Evolutionary conservation across 2,888 invertebrate species (phyloP).

Genomic region (Mycalesis mineus): DNA sequence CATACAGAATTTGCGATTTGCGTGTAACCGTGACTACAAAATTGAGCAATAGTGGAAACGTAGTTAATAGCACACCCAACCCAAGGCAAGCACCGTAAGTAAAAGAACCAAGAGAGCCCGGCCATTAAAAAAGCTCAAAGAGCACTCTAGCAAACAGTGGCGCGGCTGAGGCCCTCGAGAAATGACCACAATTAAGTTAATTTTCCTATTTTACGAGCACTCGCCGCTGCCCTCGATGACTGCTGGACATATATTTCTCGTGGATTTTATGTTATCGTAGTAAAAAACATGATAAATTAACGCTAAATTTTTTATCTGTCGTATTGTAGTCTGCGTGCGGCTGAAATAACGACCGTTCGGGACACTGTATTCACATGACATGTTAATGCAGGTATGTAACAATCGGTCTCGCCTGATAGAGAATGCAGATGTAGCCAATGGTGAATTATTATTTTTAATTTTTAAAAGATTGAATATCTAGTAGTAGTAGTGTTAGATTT

Average conservation of each 20-base stretch:
- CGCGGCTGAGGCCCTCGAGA: neutral
- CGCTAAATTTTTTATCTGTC: no score
- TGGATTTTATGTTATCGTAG: neutral
- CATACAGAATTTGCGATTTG: no score
- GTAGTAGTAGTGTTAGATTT: no score
- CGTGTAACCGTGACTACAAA: neutral
- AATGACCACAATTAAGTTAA: slow-evolving; percentile 13
- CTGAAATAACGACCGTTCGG: no score
- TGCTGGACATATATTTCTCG: neutral
- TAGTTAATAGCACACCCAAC: slow-evolving; percentile 2
- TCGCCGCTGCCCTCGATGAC: neutral
- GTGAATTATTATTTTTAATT: no score
- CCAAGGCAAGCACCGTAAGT: neutral
- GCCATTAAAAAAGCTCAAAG: slow-evolving; percentile 11
- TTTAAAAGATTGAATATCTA: no score
- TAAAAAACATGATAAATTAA: no score
- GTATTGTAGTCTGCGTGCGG: no score
- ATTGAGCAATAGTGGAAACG: neutral
- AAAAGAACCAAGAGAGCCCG: slow-evolving; percentile 5
- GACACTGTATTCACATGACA: no score
- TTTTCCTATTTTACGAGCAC: slow-evolving; percentile 7
- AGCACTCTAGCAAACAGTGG: slow-evolving; percentile 5
- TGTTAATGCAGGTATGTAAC: no score
- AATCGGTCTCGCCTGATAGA: no score
- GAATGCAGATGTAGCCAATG: no score